A percentile compares a stretch with the other conserved stretches of the same genome.
Evolutionary conservation across 2,888 invertebrate species (phyloP).

Genomic region (Drosophila nigritarsus): DNA sequence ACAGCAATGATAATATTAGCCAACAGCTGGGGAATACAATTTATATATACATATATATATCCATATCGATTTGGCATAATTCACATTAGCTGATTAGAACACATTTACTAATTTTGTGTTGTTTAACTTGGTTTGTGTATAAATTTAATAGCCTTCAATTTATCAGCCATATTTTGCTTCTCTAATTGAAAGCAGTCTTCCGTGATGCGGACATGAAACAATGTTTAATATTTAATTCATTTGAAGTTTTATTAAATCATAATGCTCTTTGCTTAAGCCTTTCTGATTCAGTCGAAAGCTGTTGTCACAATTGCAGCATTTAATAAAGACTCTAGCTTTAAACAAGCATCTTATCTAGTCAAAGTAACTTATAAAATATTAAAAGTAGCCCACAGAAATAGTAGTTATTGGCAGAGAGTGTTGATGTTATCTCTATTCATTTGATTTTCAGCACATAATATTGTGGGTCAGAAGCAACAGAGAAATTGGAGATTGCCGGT

Average conservation of each 20-base stretch:
- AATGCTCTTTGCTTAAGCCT: neutral
- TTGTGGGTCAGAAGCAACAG: constrained; percentile 10
- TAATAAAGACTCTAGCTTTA: neutral
- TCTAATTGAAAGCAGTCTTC: neutral
- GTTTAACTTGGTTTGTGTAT: neutral
- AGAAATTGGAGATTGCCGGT: constrained; percentile 6
- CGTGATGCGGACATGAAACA: neutral
- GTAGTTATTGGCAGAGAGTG: neutral
- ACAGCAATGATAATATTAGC: constrained; percentile 9
- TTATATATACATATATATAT: neutral
- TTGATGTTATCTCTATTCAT: neutral
- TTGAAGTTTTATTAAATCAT: neutral
- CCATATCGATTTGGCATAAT: constrained; percentile 10
- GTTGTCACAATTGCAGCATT: neutral
- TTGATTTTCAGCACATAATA: neutral
- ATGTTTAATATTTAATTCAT: neutral
- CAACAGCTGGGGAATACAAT: constrained; percentile 8
- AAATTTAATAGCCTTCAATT: neutral
- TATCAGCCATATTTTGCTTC: neutral
- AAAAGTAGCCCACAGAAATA: too few relatives aligned
- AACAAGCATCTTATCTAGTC: too few relatives aligned
- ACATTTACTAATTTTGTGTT: neutral
- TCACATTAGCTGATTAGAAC: neutral
- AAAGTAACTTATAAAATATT: too few relatives aligned
- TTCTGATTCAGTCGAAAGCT: neutral